Evolutionary conservation across 2,113 vertebrate genomes (phyloP), one percentile per base, ranked within the genome.

Genomic region (Phylloscopus trochilus): DNA sequence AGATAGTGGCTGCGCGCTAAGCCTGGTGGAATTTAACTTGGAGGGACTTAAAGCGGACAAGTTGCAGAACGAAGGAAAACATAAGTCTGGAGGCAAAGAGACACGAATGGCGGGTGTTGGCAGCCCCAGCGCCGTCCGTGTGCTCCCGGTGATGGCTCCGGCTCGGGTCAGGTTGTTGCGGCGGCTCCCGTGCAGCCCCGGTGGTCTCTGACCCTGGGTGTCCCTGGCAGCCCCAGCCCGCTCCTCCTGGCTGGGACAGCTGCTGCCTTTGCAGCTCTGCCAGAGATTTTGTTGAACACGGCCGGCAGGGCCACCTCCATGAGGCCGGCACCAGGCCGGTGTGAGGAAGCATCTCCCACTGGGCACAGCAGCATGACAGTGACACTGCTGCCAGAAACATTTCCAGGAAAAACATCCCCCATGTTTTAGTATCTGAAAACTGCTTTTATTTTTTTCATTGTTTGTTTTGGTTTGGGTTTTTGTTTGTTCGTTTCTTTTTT

Each of bases 251-350:
- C 26, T 3, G 4, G 35, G 9, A 15, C 9, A 31, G 47, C 43
- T 7, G 30, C 78, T 33, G 47, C 37, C 47, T 4, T 7, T 5
- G 58, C 33, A 3, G 0, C 10, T 4, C 6, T 2, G 26, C 19
- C 5, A 1, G 10, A 2, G 28, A 31, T 15, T 11, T 10, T 4
- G 31, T 12, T 13, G 7, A 43, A 4, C 19, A 4, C 2, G 2
- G 6, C 44, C 5, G 22, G 19, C 4, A 28, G 31, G 23, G 43
- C n/a, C 9, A 0, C 11, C 30, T 33, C 35, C 51, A 9, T 19
- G 10, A 43, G 26, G 11, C 18, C 44, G 35, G 44, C 37, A 9
- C 27, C 44, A 9, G 17, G 15, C 14, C 6, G 26, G 1, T 10
- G 3, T 6, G 27, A 30, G n/a, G 83, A 19, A 21, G 39, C 35